A percentile compares a stretch with the other conserved stretches of the same genome.
Evolutionary conservation across 2,888 invertebrate species (phyloP).

Genomic region (Drosophila lutescens): DNA sequence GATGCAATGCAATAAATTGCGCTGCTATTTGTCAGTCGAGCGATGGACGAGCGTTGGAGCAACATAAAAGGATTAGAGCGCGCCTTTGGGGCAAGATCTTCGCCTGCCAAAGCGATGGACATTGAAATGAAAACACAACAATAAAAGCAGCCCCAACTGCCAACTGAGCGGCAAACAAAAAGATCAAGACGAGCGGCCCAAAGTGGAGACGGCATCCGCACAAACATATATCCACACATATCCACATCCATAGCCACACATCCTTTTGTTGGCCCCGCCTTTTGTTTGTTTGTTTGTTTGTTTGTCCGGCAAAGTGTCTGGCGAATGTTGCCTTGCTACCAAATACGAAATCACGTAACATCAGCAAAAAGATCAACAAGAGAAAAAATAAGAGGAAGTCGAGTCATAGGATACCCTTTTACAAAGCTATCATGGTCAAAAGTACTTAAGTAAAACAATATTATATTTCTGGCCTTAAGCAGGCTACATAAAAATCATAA

Average conservation of each 20-base stretch:
- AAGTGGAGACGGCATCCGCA: conserved; percentile 38
- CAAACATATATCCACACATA: conserved; percentile 9
- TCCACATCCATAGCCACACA: conserved; percentile 48
- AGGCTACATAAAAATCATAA: no score
- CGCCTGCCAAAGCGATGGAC: conserved; percentile 56
- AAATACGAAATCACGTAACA: conserved; percentile 67
- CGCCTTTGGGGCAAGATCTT: conserved; percentile 51
- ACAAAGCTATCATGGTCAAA: neutral
- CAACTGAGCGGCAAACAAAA: conserved; percentile 31
- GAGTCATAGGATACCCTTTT: conserved; percentile 2
- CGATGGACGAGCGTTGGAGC: conserved; percentile 15
- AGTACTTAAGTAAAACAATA: neutral
- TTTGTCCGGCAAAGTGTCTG: conserved; percentile 54
- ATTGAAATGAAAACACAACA: conserved; percentile 76
- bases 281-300: conserved; percentile 56
- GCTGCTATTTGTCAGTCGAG: conserved; percentile 66
- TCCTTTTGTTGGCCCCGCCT: conserved; percentile 70
- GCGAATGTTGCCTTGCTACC: conserved; percentile 69
- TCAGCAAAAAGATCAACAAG: conserved; percentile 17
- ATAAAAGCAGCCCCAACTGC: conserved; percentile 32
- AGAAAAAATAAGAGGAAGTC: neutral
- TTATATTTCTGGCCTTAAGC: no score
- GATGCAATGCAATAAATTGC: conserved; percentile 74
- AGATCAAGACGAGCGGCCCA: conserved; percentile 38
- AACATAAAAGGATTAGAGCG: conserved; percentile 74